Evolutionary conservation across 2,113 vertebrate genomes (phyloP), one percentile per base, ranked within the genome.

Genomic region (Erinaceus europaeus): DNA sequence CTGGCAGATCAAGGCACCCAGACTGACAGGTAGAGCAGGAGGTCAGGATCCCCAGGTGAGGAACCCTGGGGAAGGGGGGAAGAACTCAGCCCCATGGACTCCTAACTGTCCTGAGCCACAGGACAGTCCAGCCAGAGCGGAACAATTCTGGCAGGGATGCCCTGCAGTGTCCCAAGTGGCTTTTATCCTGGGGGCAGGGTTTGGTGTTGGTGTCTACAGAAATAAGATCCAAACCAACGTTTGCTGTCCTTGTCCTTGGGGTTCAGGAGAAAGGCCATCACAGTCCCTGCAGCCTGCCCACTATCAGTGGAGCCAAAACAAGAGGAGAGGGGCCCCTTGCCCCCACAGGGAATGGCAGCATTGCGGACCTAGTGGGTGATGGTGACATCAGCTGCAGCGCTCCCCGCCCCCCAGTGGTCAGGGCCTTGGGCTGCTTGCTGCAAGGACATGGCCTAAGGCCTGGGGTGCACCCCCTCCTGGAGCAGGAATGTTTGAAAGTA

Each of bases 401-500:
- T 57, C 20, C 8, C 18, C 32, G n/a, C 23, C n/a, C 42, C 32
- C 64, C 18, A 40, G 42, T 15, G 57, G 55, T 34, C 75, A n/a
- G 21, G 59, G 72, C n/a, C 80, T 79, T 75, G 75, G 57, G 62
- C 20, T n/a, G 27, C 48, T n/a, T 17, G 27, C 40, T 57, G 44
- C 29, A 83, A 80, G 88, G 84, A 84, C 68, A 12, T 12, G 25
- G 55, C 25, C 55, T 57, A 71, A 74, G 67, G 81, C 0, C 6
- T 34, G 52, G 86, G 85, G 61, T 68, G 84, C 17, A 78, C 53
- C 79, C 89, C 82, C 93, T 88, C 89, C 83, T 80, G 76, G 42
- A 74, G 81, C 73, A n/a, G n/a, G n/a, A n/a, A n/a, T n/a, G n/a
- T 86, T 72, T 20, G 52, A 83, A 84, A 92, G 92, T 95, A 17